phyloP scores from a whole-genome alignment of 2,888 invertebrate species.

The Coleophora deauratella region DNA sequence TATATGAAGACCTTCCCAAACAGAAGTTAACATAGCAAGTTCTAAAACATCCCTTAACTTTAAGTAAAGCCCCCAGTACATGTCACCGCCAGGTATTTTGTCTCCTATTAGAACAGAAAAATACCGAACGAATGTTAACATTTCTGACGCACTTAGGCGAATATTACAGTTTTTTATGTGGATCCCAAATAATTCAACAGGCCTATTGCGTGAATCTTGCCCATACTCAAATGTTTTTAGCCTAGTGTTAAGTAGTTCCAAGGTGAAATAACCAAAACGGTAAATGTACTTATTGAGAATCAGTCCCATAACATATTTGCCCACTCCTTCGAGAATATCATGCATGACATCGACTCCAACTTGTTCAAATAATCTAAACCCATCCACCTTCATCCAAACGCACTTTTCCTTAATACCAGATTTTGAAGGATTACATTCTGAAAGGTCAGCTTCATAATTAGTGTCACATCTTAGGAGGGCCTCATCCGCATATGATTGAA shows the following conservation, averaged over 20 bases:
- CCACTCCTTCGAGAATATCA: constrained; percentile 6
- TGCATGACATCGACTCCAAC: constrained; percentile 9
- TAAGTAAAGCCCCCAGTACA: no score
- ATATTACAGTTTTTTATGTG: no score
- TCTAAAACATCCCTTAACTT: no score
- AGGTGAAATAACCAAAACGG: constrained; percentile 1
- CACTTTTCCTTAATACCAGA: constrained; percentile 15
- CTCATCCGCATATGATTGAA: background rate
- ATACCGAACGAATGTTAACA: no score
- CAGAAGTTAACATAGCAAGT: no score
- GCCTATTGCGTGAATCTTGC: constrained; percentile 1
- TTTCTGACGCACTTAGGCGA: no score
- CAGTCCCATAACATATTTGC: constrained; percentile 3
- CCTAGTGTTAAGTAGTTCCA: constrained; percentile 4
- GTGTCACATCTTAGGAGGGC: background rate
- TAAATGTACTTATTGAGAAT: background rate
- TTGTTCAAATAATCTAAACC: constrained; percentile 10
- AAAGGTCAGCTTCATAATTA: background rate
- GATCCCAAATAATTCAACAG: background rate
- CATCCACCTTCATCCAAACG: constrained; percentile 7
- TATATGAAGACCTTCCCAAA: no score
- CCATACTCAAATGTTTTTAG: constrained; percentile 3
- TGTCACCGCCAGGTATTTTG: no score
- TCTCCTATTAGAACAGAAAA: no score
- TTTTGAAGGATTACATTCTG: background rate